A percentile compares a stretch with the other conserved stretches of the same genome.
Conservation (phyloP, 2,888 invertebrate species). For the Cynaeus angustus region DNA sequence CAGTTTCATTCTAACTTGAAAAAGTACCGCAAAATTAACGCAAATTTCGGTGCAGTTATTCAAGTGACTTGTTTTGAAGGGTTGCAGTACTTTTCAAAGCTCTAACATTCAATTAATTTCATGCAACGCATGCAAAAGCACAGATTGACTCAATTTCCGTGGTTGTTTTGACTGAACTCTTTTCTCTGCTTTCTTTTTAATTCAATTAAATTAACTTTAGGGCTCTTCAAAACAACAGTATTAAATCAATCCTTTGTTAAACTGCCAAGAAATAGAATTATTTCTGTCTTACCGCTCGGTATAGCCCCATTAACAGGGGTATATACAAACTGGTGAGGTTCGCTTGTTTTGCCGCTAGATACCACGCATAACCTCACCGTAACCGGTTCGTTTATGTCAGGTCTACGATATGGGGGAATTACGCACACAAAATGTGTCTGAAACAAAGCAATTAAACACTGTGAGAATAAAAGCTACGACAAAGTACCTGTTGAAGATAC, state of each 20-base stretch:
- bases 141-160: slow-evolving; percentile 61
- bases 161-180: slow-evolving; percentile 57
- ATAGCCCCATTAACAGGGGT: slow-evolving; percentile 75
- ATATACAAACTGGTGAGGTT: slow-evolving; percentile 89
- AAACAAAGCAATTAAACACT: slow-evolving; percentile 53
- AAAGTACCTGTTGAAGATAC: slow-evolving; percentile 86
- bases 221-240: slow-evolving; percentile 60
- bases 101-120: slow-evolving; percentile 64
- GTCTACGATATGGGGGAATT: slow-evolving; percentile 84
- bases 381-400: slow-evolving; percentile 81
- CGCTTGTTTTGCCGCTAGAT: slow-evolving; percentile 90
- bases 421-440: slow-evolving; percentile 92
- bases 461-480: too few relatives aligned
- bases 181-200: neutral
- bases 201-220: neutral
- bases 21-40: slow-evolving; percentile 54
- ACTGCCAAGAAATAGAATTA: slow-evolving; percentile 58
- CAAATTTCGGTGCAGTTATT: too few relatives aligned
- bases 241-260: slow-evolving; percentile 63
- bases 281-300: slow-evolving; percentile 69
- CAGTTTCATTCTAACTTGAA: slow-evolving; percentile 57
- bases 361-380: slow-evolving; percentile 85
- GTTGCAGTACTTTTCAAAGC: slow-evolving; percentile 55
- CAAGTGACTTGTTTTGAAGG: too few relatives aligned
- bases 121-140: slow-evolving; percentile 63